These are phyloP conservation scores for Apaloderma vittatum DNA, from an alignment of 2,113 vertebrate genomes.

Conservation along the genomic window DNA sequence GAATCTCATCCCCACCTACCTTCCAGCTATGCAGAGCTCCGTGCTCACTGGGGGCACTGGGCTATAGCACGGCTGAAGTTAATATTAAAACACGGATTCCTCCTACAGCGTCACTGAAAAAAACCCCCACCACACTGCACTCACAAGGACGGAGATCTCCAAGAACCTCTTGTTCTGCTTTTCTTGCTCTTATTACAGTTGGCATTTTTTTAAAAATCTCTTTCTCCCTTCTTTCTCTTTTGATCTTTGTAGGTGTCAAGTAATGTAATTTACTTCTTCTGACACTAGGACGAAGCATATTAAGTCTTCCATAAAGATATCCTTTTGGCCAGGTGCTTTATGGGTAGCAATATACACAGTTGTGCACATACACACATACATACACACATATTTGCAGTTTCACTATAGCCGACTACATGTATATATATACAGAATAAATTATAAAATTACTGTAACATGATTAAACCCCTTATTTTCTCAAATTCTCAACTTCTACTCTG, in stretches of 20 bases:
- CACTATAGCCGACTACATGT: neutral
- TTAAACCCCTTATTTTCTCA: neutral
- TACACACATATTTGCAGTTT: neutral
- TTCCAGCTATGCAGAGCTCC: neutral
- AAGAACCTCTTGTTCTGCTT: neutral
- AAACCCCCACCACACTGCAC: accelerated
- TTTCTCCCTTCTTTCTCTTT: neutral
- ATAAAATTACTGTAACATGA: neutral
- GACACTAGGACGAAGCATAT: neutral
- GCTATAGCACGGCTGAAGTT: neutral
- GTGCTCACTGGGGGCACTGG: neutral
- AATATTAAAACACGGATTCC: slow-evolving; percentile 1
- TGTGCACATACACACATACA: neutral
- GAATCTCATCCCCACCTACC: neutral
- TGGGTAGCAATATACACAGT: neutral
- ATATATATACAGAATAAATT: neutral
- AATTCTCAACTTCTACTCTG: neutral
- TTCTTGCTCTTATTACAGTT: neutral
- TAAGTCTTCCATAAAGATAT: neutral
- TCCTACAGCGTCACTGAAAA: neutral
- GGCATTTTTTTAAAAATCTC: neutral
- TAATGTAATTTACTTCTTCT: neutral
- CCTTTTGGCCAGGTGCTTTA: neutral
- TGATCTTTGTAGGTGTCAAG: neutral
- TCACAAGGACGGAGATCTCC: neutral